These are phyloP conservation scores for Cheiracanthium punctorium DNA, from an alignment of 2,888 invertebrate species.

Conservation along the genomic window DNA sequence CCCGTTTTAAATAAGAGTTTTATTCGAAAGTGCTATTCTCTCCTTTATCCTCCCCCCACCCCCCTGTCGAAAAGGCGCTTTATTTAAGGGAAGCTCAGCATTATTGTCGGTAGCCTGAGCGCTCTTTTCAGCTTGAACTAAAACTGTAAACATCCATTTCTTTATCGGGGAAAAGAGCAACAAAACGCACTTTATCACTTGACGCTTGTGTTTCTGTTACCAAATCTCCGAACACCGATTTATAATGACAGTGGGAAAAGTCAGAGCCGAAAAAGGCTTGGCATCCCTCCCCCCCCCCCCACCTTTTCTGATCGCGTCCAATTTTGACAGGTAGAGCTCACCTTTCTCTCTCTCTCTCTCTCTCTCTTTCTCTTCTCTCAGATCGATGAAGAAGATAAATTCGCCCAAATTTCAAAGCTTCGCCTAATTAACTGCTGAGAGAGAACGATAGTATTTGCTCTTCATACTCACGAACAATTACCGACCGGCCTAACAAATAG, in stretches of 20 bases:
- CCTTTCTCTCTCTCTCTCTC: background rate
- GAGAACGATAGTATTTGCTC: slow-evolving; percentile 14
- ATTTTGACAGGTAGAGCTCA: slow-evolving; percentile 31
- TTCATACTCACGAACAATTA: slow-evolving; percentile 37
- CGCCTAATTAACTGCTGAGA: slow-evolving; percentile 8
- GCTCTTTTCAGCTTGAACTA: background rate
- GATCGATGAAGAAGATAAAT: slow-evolving; percentile 43
- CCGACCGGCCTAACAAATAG: slow-evolving; percentile 47
- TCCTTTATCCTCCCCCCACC: background rate
- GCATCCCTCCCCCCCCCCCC: no score
- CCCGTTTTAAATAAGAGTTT: no score
- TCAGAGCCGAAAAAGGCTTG: background rate
- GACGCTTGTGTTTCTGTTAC: background rate
- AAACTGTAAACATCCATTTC: slow-evolving; percentile 14
- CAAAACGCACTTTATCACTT: slow-evolving; percentile 1
- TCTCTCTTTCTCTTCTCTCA: background rate
- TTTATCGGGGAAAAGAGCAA: slow-evolving; percentile 4
- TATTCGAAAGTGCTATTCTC: background rate
- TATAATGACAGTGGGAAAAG: slow-evolving; percentile 9
- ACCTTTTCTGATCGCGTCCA: background rate
- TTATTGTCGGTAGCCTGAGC: slow-evolving; percentile 9
- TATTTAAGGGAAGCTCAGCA: background rate
- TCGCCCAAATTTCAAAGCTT: slow-evolving; percentile 7
- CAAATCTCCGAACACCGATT: background rate
- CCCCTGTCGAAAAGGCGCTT: background rate